Evolutionary conservation across 2,888 invertebrate genomes (phyloP), one percentile per base, ranked within the genome.

Genomic region (Portevinia maculata): DNA sequence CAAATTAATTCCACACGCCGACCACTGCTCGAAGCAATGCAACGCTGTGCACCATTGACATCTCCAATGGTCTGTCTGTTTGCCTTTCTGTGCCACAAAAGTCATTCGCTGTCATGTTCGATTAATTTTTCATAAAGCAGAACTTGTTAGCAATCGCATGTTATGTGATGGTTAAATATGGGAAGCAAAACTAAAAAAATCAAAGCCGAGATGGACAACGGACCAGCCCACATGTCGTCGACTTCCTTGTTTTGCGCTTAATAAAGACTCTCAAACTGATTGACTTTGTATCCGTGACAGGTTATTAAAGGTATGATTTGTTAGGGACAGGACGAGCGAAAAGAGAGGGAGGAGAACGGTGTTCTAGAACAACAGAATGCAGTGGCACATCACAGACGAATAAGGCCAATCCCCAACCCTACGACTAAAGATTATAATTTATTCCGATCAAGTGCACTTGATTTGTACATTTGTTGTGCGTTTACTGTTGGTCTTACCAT

Each of bases 51-150:
- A 24, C 30, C 15, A 52, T 44, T 44, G 37, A 53, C 28, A 37
- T 48, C n/a, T 34, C 6, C 24, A 11, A 9, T 55, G 19, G 24
- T 17, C 52, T 39, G 11, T 28, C 11, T 32, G 32, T 53, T 53
- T 44, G 32, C 53, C 53, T 30, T 57, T 50, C 50, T 59, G 55
- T 67, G 60, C 73, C 60, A 69, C 60, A 79, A 62, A 79, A 73
- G 79, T 50, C 62, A 62, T 67, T 53, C 34, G 48, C 69, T 81
- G 79, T 75, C 79, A 81, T 81, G 79, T 81, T 81, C 57, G 70
- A 70, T 75, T 81, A 81, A 81, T 81, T 75, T 75, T 81, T 74
- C 62, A 81, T 59, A 75, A 81, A 81, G 55, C 50, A 55, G 67
- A 73, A 62, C 67, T 67, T 37, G 50, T 11, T 60, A 34, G 41